Evolutionary conservation across 2,888 invertebrate species (phyloP).

Genomic region (Gortyna flavago): DNA sequence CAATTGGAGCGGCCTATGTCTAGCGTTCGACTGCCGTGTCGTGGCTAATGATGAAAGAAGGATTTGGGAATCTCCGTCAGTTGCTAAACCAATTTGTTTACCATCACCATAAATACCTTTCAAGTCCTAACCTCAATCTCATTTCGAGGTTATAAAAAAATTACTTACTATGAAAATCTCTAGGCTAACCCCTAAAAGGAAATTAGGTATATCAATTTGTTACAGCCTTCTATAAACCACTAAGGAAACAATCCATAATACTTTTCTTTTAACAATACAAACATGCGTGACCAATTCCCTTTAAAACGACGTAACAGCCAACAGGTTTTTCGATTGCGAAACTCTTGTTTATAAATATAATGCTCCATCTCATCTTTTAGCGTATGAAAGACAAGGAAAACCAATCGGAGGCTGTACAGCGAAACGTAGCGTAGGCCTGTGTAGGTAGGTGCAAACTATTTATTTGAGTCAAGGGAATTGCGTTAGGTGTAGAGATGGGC

Average conservation of each 20-base stretch:
- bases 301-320: slow-evolving; percentile 45
- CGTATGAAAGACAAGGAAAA: slow-evolving; percentile 49
- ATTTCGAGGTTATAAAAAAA: background rate
- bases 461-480: slow-evolving; percentile 67
- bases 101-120: background rate
- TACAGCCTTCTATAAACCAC: background rate
- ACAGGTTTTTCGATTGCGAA: slow-evolving; percentile 63
- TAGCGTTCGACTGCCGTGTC: background rate
- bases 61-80: too few relatives aligned
- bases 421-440: slow-evolving; percentile 21
- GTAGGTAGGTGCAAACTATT: slow-evolving; percentile 57
- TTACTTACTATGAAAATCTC: background rate
- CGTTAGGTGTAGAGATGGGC: slow-evolving; percentile 53
- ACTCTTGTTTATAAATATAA: slow-evolving; percentile 61
- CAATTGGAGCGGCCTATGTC: background rate
- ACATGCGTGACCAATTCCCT: slow-evolving; percentile 8
- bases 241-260: background rate
- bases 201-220: background rate
- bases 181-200: background rate
- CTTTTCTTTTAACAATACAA: slow-evolving; percentile 18
- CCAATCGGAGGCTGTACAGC: slow-evolving; percentile 53
- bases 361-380: slow-evolving; percentile 45
- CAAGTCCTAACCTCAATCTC: background rate
- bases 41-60: background rate
- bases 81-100: background rate